Conservation (phyloP, 2,113 vertebrate species). For the Gambusia holbrooki region DNA sequence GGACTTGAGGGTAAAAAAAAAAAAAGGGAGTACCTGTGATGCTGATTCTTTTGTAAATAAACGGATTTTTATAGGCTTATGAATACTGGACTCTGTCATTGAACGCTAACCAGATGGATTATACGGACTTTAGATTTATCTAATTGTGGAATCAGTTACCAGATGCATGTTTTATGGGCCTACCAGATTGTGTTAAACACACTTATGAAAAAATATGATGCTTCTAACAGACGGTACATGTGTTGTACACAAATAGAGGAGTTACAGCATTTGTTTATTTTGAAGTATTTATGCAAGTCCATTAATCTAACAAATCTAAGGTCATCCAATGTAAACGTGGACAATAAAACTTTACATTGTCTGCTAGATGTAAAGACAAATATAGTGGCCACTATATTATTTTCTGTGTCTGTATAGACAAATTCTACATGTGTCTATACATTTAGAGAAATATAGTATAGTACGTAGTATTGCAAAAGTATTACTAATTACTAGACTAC, state of each 20-base stretch:
- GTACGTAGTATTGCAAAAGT: too few relatives aligned
- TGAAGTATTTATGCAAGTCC: not conserved
- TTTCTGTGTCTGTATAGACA: too few relatives aligned
- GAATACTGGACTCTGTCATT: not conserved
- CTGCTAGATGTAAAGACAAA: too few relatives aligned
- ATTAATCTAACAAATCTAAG: too few relatives aligned
- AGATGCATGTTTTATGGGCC: not conserved
- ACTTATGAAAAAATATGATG: not conserved
- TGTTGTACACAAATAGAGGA: not conserved
- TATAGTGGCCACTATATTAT: too few relatives aligned
- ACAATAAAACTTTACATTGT: too few relatives aligned
- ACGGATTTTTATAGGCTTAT: not conserved
- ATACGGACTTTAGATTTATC: not conserved
- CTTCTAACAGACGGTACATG: not conserved
- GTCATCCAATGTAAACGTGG: not conserved
- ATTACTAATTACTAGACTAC: too few relatives aligned
- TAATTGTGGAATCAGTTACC: not conserved
- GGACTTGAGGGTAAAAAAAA: slow-evolving; percentile 11
- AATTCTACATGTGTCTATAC: too few relatives aligned
- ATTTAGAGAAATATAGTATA: too few relatives aligned
- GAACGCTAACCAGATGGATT: not conserved
- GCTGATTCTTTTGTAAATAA: not conserved
- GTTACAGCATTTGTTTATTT: not conserved
- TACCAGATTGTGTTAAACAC: not conserved
- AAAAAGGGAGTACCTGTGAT: not conserved